Conservation (phyloP, 2,888 invertebrate species). For the Tortricodes alternella region DNA sequence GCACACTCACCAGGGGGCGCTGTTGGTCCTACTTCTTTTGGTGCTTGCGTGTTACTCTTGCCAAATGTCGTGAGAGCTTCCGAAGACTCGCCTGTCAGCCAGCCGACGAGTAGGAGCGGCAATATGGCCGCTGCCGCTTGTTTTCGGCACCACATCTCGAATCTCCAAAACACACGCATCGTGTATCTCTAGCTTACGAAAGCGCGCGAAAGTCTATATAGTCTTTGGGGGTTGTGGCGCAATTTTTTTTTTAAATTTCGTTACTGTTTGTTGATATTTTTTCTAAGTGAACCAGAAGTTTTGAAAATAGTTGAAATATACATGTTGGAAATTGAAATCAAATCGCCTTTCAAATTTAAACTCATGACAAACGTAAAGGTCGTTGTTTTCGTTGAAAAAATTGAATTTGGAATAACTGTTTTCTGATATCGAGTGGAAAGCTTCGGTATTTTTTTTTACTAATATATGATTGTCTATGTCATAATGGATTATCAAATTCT, state of each 20-base stretch:
- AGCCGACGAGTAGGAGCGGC: constrained; percentile 63
- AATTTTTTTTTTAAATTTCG: neutral
- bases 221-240: constrained; percentile 17
- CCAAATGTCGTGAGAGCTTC: constrained; percentile 88
- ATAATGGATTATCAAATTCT: too few relatives aligned
- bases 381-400: neutral
- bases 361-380: neutral
- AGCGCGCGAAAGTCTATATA: constrained; percentile 10
- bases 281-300: constrained; percentile 5
- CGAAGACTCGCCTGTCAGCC: constrained; percentile 75
- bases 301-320: neutral
- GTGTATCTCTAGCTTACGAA: constrained; percentile 38
- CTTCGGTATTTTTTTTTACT: too few relatives aligned
- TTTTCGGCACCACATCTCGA: constrained; percentile 74
- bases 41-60: constrained; percentile 84
- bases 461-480: too few relatives aligned
- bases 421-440: neutral
- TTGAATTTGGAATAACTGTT: constrained; percentile 3
- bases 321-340: neutral
- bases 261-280: neutral
- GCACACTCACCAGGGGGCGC: constrained; percentile 81
- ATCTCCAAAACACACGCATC: constrained; percentile 64
- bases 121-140: constrained; percentile 66
- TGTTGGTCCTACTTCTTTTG: constrained; percentile 80
- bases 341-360: constrained; percentile 29